Base-by-base conservation (phyloP, 2,888 invertebrate genomes). In the Odontothrips loti region DNA sequence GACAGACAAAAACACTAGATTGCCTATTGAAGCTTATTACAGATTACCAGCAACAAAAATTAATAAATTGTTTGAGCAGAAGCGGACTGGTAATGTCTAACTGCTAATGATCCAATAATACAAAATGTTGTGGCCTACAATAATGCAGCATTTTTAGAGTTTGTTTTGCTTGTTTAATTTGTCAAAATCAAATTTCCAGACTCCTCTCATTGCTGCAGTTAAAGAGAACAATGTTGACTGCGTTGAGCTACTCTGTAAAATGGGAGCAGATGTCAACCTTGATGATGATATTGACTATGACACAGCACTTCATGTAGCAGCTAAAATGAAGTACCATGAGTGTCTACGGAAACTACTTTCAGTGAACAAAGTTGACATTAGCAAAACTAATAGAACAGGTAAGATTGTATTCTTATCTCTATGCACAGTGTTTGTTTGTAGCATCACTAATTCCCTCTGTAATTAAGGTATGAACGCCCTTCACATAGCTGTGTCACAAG, bases 401-500 rank as follows among this genome's bases (percentile, higher is more conserved):
- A 51, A 15, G 51, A 51, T 15, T 15, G n/a, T n/a, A n/a, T n/a
- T n/a, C n/a, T n/a, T n/a, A n/a, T n/a, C n/a, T 51, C 11, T 11
- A 3, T 1, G 51, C 15, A 51, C 15, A 51, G 17, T 12, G 48
- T 48, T 51, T 51, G 51, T 11, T 51, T 51, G 51, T 15, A 1
- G 6, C 15, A 15, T 51, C 1, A 51, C 15, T 15, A 51, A 51
- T 17, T 12, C 48, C 48, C 12, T 48, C 48, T 51, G 1, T 51
- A 15, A 15, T 51, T 6, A 51, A 51, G 51, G 51, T 86, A 93
- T 92, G 82, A 93, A 95, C 81, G 92, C 95, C 0, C 87, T 95
- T 80, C 95, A 92, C 86, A 96, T 93, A 86, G 95, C 95, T 0
- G 93, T 95, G 0, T 91, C 91, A 82, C 90, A 90, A 15, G 92